These are phyloP conservation scores for Drosophila quadrilineata DNA, from an alignment of 1,140 invertebrate species.

Conservation along the genomic window DNA sequence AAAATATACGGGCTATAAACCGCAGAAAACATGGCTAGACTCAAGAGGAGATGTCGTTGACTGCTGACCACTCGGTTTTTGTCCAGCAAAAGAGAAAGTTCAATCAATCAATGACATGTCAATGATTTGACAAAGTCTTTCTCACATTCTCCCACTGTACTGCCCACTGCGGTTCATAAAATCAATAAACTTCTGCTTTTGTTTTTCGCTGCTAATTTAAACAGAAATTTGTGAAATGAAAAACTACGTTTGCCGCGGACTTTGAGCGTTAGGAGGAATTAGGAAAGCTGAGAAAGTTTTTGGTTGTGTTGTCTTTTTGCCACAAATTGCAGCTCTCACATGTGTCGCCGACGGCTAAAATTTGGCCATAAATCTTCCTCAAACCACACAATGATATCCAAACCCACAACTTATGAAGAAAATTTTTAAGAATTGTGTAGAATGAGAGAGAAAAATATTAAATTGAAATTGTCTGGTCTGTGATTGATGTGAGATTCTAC, in stretches of 20 bases:
- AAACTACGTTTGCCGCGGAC: constrained; percentile 53
- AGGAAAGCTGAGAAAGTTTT: too few species aligned
- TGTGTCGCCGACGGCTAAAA: constrained; percentile 33
- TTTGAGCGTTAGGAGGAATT: constrained; percentile 7
- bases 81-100: not conserved
- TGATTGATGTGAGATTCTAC: too few species aligned
- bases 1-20: constrained; percentile 10
- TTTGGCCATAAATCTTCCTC: constrained; percentile 64
- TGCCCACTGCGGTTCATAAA: constrained; percentile 35
- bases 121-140: too few species aligned
- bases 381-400: constrained; percentile 19
- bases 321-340: constrained; percentile 43
- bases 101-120: constrained; percentile 26
- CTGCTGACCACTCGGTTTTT: not conserved
- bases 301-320: constrained; percentile 10
- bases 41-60: not conserved
- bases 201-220: constrained; percentile 43
- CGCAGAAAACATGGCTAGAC: not conserved
- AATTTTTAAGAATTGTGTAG: constrained; percentile 7
- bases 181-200: constrained; percentile 49
- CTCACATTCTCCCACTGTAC: too few species aligned
- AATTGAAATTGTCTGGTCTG: constrained; percentile 4
- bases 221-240: constrained; percentile 58
- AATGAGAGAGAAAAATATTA: too few species aligned
- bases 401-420: constrained; percentile 29